phyloP scores from a whole-genome alignment of 2,888 invertebrate genomes.

The Epinotia demarniana region DNA sequence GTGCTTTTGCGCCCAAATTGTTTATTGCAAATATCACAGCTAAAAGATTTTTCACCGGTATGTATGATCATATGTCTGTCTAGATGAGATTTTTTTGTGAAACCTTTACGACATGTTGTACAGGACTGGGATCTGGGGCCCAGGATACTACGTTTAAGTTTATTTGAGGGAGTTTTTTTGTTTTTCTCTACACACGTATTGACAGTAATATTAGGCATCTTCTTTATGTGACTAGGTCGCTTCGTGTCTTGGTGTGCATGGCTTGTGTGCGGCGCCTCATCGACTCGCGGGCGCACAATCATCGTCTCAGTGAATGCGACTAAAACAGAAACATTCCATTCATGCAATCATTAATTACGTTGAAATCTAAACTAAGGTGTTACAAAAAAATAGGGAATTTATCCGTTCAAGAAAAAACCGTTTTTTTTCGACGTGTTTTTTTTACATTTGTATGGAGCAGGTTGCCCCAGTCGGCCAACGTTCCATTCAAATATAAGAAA shows the following conservation, averaged over 20 bases:
- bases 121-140: background rate
- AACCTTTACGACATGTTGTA: background rate
- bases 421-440: no score
- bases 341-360: no score
- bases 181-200: background rate
- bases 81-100: background rate
- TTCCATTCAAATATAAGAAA: no score
- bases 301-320: background rate
- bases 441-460: no score
- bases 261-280: background rate
- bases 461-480: no score
- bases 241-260: background rate
- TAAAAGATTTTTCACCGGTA: slow-evolving; percentile 2
- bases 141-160: background rate
- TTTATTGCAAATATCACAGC: background rate
- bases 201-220: background rate
- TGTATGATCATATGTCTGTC: background rate
- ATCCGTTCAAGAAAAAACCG: no score
- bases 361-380: no score
- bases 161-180: background rate
- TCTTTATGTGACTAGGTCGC: background rate
- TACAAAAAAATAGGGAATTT: no score
- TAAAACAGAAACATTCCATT: background rate
- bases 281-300: background rate
- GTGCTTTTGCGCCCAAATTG: background rate